These are phyloP conservation scores for Dusona sp. DNA, from an alignment of 2,888 invertebrate species.

Conservation along the genomic window DNA sequence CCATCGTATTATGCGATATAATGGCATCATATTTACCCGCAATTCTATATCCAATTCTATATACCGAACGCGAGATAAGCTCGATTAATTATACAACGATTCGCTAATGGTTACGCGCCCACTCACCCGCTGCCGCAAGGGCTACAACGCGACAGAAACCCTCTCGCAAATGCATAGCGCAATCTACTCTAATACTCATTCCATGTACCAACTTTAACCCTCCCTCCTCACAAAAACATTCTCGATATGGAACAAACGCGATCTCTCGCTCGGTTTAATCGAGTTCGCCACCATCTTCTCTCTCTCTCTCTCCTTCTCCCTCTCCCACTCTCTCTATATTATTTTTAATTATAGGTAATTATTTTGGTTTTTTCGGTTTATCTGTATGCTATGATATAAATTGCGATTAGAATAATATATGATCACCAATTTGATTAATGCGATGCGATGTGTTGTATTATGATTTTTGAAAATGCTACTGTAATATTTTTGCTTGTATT, in stretches of 20 bases:
- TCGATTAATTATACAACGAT: constrained; percentile 67
- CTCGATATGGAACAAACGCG: not conserved
- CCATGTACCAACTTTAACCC: not conserved
- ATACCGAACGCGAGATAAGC: constrained; percentile 53
- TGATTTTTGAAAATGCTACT: too few species aligned
- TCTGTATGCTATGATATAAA: too few species aligned
- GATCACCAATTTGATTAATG: too few species aligned
- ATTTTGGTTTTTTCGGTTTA: too few species aligned
- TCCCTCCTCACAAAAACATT: not conserved
- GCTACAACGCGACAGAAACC: not conserved
- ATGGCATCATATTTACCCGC: constrained; percentile 57
- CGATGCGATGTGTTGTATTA: too few species aligned
- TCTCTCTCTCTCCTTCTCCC: not conserved
- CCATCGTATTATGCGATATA: constrained; percentile 24
- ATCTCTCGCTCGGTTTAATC: not conserved
- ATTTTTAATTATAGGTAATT: too few species aligned
- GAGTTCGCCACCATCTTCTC: not conserved
- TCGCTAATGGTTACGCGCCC: constrained; percentile 60
- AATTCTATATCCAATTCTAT: constrained; percentile 49
- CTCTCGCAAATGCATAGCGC: not conserved
- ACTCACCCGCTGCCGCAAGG: constrained; percentile 11
- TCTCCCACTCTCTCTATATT: too few species aligned
- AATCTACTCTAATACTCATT: not conserved
- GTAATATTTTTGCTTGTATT: too few species aligned
- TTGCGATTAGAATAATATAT: too few species aligned